These are phyloP conservation scores for Drosophila willistoni DNA, from an alignment of 1,140 invertebrate species.

Conservation along the genomic window DNA sequence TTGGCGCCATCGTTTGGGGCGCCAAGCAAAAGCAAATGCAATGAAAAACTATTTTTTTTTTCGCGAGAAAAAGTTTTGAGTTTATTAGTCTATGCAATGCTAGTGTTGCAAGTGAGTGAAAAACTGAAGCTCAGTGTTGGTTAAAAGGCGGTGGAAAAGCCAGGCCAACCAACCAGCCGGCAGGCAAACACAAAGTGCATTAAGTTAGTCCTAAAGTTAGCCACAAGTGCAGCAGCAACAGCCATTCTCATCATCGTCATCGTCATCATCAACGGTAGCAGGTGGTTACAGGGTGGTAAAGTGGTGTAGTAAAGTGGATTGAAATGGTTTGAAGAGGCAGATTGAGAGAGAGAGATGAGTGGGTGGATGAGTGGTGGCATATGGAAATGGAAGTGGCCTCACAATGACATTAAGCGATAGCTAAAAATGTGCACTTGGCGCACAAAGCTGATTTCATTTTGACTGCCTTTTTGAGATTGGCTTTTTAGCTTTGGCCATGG, in stretches of 20 bases:
- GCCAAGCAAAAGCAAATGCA: conserved; percentile 48
- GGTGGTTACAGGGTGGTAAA: background rate
- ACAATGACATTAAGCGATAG: conserved; percentile 20
- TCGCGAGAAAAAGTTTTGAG: conserved; percentile 64
- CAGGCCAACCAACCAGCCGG: conserved; percentile 1
- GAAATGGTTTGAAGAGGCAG: background rate
- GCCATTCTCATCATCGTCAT: background rate
- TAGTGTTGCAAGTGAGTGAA: conserved; percentile 51
- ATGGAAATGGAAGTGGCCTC: conserved; percentile 26
- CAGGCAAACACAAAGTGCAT: conserved; percentile 20
- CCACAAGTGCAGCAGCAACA: conserved; percentile 13
- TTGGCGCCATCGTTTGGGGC: conserved; percentile 58
- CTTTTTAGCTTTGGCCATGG: conserved; percentile 9
- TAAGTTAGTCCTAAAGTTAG: conserved; percentile 23
- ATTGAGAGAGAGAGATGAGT: background rate
- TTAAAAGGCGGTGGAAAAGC: conserved; percentile 33
- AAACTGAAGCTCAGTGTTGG: conserved; percentile 40
- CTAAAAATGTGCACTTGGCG: conserved; percentile 18
- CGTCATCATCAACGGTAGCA: background rate
- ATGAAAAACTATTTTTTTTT: conserved; percentile 64
- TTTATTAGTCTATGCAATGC: conserved; percentile 56
- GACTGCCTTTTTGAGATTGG: conserved; percentile 37
- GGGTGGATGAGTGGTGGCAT: background rate
- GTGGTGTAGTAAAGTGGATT: conserved; percentile 1
- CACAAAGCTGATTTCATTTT: conserved; percentile 32